Base-by-base conservation (phyloP, 2,113 vertebrate genomes). In the Saiga tatarica region DNA sequence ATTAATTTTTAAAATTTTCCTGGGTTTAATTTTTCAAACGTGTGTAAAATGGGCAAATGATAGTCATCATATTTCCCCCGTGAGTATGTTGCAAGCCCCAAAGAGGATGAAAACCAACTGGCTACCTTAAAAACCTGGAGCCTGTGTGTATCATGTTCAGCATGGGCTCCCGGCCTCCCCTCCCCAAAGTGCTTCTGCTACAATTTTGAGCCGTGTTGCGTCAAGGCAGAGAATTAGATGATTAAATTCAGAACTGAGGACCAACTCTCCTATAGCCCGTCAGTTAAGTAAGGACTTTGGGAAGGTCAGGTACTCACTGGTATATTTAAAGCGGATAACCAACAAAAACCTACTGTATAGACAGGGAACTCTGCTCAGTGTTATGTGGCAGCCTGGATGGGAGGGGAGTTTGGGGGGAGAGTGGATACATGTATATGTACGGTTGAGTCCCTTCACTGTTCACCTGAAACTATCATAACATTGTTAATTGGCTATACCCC, bases 81-180 rank as follows among this genome's bases (percentile, higher is more conserved):
- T 1, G 8, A 11, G 33, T 19, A 30, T 76, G 39, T 47, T 39
- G 30, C 62, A 88, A 85, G 62, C 53, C 81, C 33, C 3, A 39
- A 16, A 79, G 25, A 26, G 87, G 55, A 21, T 14, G 17, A 53
- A 74, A 78, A 10, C 9, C 5, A 33, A 8, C 13, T 10, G 6
- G 26, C 11, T 17, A 1, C 2, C n/a, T 62, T 16, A 2, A 25
- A 64, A 50, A 26, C 21, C 30, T 16, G 10, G 36, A 14, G 53
- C 2, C 33, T 26, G 2, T 3, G 0, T 6, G 8, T 2, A 3
- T 33, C 7, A 2, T 5, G 15, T 76, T 2, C 12, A 17, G 89
- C 26, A 1, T 0, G 9, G 5, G 15, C 10, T 17, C 25, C 28
- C 3, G 0, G 23, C 0, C 8, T 14, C 1, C 55, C 57, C 50